Base-by-base conservation (phyloP, 2,797 vertebrate species). In the Helostoma temminkii region DNA sequence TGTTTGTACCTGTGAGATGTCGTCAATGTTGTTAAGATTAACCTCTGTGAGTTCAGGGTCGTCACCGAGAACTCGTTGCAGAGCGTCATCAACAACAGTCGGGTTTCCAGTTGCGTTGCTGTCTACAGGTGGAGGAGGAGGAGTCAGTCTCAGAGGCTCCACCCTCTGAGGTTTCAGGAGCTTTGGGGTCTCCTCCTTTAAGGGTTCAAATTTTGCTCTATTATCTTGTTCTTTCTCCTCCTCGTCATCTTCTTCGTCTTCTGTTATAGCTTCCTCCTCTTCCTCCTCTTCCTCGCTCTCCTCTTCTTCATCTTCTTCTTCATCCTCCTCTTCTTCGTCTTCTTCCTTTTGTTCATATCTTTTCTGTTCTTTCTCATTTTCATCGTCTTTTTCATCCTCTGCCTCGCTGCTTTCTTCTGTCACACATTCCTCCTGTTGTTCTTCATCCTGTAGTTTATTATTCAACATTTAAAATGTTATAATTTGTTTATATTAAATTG, bases 11-110 rank as follows among this genome's bases (percentile, higher is more conserved):
- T 95, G 90, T 3, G 94, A 84, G 30, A 92, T 88, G 62, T 94
- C 90, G 0, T 99, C 97, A 5, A 98, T 96, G 66, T 99, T 99
- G 93, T 99, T 99, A 74, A 99, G 88, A 61, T 99, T 99, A 66
- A 99, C 95, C 58, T 99, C 97, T 0, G 84, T 93, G 57, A 96
- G 96, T 45, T 96, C 93, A 0, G 94, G 89, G 82, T 98, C 96
- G 1, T 99, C 91, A 82, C 36, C 89, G 2, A 91, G 92, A 57
- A 96, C 93, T 85, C 88, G 94, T 79, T 97, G 96, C 69, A 99
- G 85, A 50, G 92, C 94, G 1, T 99, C 97, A 16, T 99, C 97
- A 22, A 97, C 96, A 5, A 97, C 93, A 0, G 94, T 98, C 24
- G 98, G 96, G 82, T 98, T 99, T 74, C 96, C 96, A 10, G 89